These are phyloP conservation scores for Parelbella ahira DNA, from an alignment of 2,888 invertebrate species.

Conservation along the genomic window DNA sequence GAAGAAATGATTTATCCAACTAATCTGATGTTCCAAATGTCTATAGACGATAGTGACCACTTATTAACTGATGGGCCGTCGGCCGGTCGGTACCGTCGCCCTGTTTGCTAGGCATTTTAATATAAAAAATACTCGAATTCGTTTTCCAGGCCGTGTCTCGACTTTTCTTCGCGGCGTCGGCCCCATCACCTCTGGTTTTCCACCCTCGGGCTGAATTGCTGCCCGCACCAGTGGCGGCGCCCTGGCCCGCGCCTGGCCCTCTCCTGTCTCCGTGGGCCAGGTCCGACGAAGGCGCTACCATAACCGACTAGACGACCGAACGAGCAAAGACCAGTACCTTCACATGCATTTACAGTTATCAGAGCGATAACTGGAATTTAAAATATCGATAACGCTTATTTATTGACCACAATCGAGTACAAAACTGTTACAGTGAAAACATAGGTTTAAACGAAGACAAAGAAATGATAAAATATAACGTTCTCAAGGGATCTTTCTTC, in stretches of 20 bases:
- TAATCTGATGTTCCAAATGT: no score
- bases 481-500: no score
- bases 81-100: no score
- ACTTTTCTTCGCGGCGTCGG: conserved; percentile 53
- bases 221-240: conserved; percentile 60
- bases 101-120: no score
- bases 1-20: no score
- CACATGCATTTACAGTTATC: conserved; percentile 19
- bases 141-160: conserved; percentile 63
- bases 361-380: conserved; percentile 1
- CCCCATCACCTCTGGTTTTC: conserved; percentile 69
- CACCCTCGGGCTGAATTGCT: conserved; percentile 65
- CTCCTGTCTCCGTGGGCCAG: conserved; percentile 67
- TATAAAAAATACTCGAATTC: neutral
- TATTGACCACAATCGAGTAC: no score
- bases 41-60: no score
- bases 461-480: no score
- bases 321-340: neutral
- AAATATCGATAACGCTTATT: conserved; percentile 1
- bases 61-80: no score
- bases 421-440: no score
- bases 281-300: conserved; percentile 65
- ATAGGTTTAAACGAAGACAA: no score
- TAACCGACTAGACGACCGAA: conserved; percentile 45
- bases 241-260: conserved; percentile 67